Percentiles rank a stretch among this genome's conserved stretches.
Conservation (phyloP, 2,888 invertebrate species). For the Sturmia bella region DNA sequence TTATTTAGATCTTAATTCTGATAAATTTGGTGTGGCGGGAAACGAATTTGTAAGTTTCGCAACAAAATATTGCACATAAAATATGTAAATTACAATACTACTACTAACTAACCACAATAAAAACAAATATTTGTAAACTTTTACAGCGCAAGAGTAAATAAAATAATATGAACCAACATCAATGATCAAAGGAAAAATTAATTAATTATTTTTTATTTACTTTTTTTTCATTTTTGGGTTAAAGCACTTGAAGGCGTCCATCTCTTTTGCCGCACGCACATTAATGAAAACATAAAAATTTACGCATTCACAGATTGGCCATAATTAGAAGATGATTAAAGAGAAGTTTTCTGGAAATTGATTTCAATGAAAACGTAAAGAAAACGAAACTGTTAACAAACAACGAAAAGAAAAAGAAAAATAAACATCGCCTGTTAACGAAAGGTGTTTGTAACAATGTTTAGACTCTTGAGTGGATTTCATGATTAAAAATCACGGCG, state of each 20-base stretch:
- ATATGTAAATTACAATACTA: constrained; percentile 29
- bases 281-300: constrained; percentile 16
- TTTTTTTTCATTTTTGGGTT: constrained; percentile 28
- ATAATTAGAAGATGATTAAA: constrained; percentile 53
- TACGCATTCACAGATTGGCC: constrained; percentile 47
- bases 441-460: constrained; percentile 50
- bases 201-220: constrained; percentile 65
- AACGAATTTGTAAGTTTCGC: no score
- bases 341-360: constrained; percentile 33
- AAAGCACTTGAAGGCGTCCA: constrained; percentile 67
- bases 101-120: not conserved
- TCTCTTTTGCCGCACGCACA: constrained; percentile 36
- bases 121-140: constrained; percentile 33
- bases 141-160: not conserved
- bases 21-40: no score
- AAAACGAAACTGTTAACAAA: constrained; percentile 2
- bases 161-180: constrained; percentile 26
- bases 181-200: constrained; percentile 60
- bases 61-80: not conserved
- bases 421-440: constrained; percentile 34
- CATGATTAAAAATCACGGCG: constrained; percentile 10
- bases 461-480: constrained; percentile 57
- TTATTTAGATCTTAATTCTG: no score
- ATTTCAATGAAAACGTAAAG: constrained; percentile 8
- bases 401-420: not conserved